These are phyloP conservation scores for Drosophila kikkawai DNA, from an alignment of 1,140 invertebrate species.

Conservation along the genomic window DNA sequence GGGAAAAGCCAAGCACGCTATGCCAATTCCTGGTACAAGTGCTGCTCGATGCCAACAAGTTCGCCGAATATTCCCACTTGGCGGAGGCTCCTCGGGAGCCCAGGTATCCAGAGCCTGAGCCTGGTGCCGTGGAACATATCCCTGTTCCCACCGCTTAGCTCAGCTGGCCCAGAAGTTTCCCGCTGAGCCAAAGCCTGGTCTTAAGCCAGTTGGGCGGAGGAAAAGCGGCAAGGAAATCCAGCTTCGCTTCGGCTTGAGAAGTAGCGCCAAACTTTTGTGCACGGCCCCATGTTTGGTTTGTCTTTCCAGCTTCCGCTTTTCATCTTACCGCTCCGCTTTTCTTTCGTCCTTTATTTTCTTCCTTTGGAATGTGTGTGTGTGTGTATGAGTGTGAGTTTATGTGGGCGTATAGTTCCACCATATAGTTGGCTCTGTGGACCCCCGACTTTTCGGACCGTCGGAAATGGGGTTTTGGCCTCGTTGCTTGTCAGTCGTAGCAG, in stretches of 20 bases:
- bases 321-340: constrained; percentile 51
- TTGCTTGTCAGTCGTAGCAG: constrained; percentile 12
- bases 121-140: constrained; percentile 32
- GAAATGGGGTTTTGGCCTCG: constrained; percentile 39
- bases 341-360: constrained; percentile 24
- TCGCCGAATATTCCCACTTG: constrained; percentile 46
- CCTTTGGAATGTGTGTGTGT: constrained; percentile 9
- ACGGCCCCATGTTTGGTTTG: constrained; percentile 84
- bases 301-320: constrained; percentile 81
- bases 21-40: constrained; percentile 60
- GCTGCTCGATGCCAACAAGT: constrained; percentile 51
- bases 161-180: constrained; percentile 19
- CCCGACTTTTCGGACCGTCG: constrained; percentile 21
- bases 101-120: constrained; percentile 35
- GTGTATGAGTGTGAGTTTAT: constrained; percentile 1
- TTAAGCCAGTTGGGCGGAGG: constrained; percentile 63
- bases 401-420: constrained; percentile 25
- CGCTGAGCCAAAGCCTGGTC: constrained; percentile 73
- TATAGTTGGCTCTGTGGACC: constrained; percentile 36
- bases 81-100: background rate
- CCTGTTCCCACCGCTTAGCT: constrained; percentile 12
- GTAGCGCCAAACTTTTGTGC: constrained; percentile 76
- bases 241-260: constrained; percentile 41
- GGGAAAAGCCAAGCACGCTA: constrained; percentile 17
- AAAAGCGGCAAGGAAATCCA: constrained; percentile 38